Percentiles rank a stretch among this genome's conserved stretches.
Conservation (phyloP, 2,888 invertebrate genomes). For the Pheosia gnoma region DNA sequence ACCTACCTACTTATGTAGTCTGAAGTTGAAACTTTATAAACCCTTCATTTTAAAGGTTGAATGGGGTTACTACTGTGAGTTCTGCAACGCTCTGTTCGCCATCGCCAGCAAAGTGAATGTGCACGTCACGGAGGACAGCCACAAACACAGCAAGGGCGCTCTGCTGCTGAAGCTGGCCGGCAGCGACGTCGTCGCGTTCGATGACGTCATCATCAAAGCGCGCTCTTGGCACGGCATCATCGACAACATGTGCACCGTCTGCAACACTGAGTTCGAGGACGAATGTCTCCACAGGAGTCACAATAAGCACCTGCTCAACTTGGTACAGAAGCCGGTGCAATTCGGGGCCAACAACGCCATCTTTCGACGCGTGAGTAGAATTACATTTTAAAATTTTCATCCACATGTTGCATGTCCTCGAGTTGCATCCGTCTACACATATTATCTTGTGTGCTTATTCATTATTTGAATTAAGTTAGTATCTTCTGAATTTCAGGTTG, state of each 20-base stretch:
- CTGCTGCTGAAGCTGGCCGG: slow-evolving; percentile 38
- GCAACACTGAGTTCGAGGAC: slow-evolving; percentile 57
- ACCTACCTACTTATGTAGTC: too few relatives aligned
- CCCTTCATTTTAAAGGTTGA: slow-evolving; percentile 52
- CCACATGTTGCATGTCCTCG: neutral
- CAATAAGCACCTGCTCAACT: slow-evolving; percentile 52
- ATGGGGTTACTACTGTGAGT: slow-evolving; percentile 62
- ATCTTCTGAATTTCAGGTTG: slow-evolving; percentile 43
- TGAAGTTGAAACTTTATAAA: too few relatives aligned
- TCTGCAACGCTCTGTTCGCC: slow-evolving; percentile 54
- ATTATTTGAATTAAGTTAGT: too few relatives aligned
- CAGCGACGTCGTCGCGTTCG: slow-evolving; percentile 44
- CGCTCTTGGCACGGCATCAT: slow-evolving; percentile 61
- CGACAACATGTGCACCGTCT: slow-evolving; percentile 56
- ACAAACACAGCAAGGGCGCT: slow-evolving; percentile 44
- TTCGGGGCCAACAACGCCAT: slow-evolving; percentile 44
- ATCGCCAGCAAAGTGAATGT: slow-evolving; percentile 52
- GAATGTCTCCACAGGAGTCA: slow-evolving; percentile 48
- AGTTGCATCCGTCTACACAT: too few relatives aligned
- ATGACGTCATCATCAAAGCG: slow-evolving; percentile 49
- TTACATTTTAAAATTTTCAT: too few relatives aligned
- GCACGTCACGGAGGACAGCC: slow-evolving; percentile 51
- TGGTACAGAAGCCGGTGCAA: slow-evolving; percentile 51
- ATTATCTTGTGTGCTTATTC: too few relatives aligned
- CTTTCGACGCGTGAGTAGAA: slow-evolving; percentile 48